Percentiles rank a stretch among this genome's conserved stretches.
Conservation (phyloP, 2,113 vertebrate genomes). For the Spheniscus mendiculus region DNA sequence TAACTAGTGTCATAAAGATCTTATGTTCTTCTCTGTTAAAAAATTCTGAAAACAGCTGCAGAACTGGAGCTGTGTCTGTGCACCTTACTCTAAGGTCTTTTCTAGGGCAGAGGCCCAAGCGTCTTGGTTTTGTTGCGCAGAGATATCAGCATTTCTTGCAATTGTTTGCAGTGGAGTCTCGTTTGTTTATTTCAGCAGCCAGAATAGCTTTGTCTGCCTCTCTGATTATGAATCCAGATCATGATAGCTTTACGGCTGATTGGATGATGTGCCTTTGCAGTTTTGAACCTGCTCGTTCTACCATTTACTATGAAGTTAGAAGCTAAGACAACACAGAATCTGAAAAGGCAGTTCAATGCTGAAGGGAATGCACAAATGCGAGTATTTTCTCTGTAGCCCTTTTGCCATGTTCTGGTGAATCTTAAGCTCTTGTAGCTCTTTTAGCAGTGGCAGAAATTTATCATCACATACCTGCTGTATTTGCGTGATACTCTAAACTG, state of each 20-base stretch:
- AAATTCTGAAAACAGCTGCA: background rate
- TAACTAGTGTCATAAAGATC: background rate
- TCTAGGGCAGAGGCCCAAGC: background rate
- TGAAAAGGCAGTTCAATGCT: background rate
- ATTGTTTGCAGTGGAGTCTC: background rate
- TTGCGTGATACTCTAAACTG: background rate
- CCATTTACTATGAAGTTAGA: background rate
- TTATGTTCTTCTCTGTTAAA: background rate
- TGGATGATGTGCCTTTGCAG: background rate
- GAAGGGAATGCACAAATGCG: background rate
- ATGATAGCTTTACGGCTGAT: background rate
- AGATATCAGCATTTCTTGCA: background rate
- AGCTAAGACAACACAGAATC: background rate
- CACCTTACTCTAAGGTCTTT: background rate
- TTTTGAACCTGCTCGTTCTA: background rate
- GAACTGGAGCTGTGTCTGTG: background rate
- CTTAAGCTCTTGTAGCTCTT: background rate
- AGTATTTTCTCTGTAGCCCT: background rate
- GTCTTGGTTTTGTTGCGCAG: background rate
- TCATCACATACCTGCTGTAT: background rate
- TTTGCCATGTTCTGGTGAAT: background rate
- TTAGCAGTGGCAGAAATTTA: background rate
- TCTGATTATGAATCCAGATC: background rate
- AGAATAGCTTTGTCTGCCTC: background rate
- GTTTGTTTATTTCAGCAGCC: background rate